Conservation (phyloP, 2,113 vertebrate genomes). For the Pygoscelis antarcticus region DNA sequence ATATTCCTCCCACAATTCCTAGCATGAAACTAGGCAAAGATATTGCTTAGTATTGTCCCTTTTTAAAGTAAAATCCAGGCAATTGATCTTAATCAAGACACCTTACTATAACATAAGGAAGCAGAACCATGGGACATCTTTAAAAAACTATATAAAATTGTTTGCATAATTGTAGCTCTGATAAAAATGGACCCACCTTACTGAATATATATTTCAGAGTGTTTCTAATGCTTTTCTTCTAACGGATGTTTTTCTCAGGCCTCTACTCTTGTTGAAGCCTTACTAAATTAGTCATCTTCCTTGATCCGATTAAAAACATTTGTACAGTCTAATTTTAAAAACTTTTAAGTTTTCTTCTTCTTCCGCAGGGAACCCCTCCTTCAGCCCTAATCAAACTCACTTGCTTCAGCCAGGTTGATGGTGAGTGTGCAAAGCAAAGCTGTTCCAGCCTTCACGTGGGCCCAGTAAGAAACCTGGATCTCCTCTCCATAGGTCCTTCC, state of each 20-base stretch:
- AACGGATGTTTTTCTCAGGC: neutral
- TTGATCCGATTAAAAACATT: neutral
- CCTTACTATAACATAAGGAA: neutral
- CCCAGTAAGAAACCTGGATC: neutral
- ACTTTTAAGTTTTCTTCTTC: neutral
- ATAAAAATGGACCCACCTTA: neutral
- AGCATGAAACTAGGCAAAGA: neutral
- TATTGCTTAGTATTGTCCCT: neutral
- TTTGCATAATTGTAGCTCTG: neutral
- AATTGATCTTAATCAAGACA: neutral
- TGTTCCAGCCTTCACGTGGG: neutral
- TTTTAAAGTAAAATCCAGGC: neutral
- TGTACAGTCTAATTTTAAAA: neutral
- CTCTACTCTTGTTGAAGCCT: neutral
- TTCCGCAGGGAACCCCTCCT: neutral
- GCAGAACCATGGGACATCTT: neutral
- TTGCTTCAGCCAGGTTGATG: neutral
- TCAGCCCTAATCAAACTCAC: neutral
- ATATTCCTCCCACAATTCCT: neutral
- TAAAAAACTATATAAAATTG: neutral
- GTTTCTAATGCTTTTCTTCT: neutral
- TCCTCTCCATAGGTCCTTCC: neutral
- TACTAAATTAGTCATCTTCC: neutral
- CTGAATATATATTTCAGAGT: neutral
- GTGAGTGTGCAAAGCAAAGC: neutral